These are phyloP conservation scores for Papilio helenus DNA, from an alignment of 1,140 invertebrate genomes.

Conservation along the genomic window DNA sequence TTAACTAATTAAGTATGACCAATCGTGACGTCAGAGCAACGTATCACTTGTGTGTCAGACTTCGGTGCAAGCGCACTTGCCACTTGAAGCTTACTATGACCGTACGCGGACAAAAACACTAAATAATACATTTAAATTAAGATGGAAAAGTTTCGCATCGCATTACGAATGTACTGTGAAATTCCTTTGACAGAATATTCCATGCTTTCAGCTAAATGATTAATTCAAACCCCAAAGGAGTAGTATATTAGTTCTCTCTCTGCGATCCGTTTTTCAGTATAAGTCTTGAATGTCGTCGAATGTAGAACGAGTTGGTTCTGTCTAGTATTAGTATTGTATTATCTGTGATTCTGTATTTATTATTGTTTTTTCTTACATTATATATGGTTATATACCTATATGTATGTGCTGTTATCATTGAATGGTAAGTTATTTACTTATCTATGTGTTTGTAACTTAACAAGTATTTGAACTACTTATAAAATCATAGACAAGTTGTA, in stretches of 20 bases:
- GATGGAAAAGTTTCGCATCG: conserved; percentile 30
- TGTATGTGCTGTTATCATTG: background rate
- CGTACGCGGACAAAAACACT: conserved; percentile 24
- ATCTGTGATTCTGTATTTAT: background rate
- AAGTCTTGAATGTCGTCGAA: background rate
- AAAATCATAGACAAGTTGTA: background rate
- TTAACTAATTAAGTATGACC: conserved; percentile 30
- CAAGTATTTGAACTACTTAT: background rate
- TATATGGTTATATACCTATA: background rate
- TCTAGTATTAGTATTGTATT: background rate
- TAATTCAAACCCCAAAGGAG: conserved; percentile 21
- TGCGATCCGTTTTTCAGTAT: conserved; percentile 13
- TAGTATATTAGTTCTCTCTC: conserved; percentile 28
- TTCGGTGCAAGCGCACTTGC: conserved; percentile 15
- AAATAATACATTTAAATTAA: background rate
- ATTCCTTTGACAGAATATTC: conserved; percentile 34
- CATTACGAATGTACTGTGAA: conserved; percentile 35
- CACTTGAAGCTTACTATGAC: background rate
- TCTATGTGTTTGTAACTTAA: background rate
- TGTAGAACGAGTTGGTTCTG: background rate
- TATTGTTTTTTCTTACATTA: background rate
- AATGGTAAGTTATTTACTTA: conserved; percentile 5
- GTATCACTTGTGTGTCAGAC: conserved; percentile 18
- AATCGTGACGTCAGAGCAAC: conserved; percentile 23
- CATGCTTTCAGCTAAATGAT: conserved; percentile 35